These are phyloP conservation scores for Aphrophora alni DNA, from an alignment of 2,888 invertebrate species.

Conservation along the genomic window DNA sequence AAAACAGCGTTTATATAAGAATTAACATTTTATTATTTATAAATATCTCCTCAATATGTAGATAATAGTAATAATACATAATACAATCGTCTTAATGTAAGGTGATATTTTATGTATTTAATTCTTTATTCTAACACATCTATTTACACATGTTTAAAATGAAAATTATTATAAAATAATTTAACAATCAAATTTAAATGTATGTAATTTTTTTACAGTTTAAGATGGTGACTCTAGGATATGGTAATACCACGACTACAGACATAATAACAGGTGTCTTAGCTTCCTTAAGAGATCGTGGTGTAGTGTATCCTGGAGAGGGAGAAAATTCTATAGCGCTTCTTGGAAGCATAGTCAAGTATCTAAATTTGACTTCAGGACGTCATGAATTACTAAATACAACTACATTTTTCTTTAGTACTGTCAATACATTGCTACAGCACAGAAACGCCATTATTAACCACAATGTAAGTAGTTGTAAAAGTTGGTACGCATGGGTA, in stretches of 20 bases:
- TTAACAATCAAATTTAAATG: too few relatives aligned
- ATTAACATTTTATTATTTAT: too few relatives aligned
- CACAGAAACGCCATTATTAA: conserved; percentile 72
- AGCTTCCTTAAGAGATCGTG: conserved; percentile 61
- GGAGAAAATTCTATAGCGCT: conserved; percentile 68
- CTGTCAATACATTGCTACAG: conserved; percentile 70
- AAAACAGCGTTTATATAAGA: too few relatives aligned
- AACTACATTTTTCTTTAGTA: conserved; percentile 64
- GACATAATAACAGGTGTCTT: conserved; percentile 65
- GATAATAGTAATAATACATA: too few relatives aligned
- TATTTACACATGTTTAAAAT: too few relatives aligned
- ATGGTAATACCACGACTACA: conserved; percentile 63
- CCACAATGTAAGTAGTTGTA: conserved; percentile 71
- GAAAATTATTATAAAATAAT: too few relatives aligned
- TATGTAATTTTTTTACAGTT: too few relatives aligned
- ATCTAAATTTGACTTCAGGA: conserved; percentile 59
- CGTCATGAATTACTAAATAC: conserved; percentile 61
- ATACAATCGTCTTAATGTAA: too few relatives aligned
- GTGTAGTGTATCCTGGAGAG: conserved; percentile 68
- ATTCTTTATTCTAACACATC: too few relatives aligned
- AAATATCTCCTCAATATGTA: too few relatives aligned
- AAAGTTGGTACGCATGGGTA: too few relatives aligned
- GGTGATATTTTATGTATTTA: too few relatives aligned
- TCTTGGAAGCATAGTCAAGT: conserved; percentile 65
- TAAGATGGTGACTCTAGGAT: conserved; percentile 65